Percentiles rank a stretch among this genome's conserved stretches.
Conservation (phyloP, 2,797 vertebrate genomes). For the Knipowitschia caucasica region DNA sequence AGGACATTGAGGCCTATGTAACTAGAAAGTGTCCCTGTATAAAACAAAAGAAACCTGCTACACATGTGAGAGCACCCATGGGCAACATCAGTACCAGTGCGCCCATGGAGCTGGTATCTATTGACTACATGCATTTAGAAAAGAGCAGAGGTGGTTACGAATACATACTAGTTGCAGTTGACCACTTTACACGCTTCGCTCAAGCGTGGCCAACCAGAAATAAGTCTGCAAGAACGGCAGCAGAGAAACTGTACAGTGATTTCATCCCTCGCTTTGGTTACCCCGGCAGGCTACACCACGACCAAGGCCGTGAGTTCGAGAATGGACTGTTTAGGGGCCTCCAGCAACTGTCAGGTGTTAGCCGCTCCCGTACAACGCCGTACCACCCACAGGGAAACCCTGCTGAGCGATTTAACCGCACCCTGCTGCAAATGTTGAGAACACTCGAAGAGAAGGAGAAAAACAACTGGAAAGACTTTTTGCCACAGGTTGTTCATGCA, state of each 20-base stretch:
- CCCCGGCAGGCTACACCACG: background rate
- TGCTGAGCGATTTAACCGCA: constrained; percentile 13
- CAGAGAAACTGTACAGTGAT: constrained; percentile 9
- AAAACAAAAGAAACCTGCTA: constrained; percentile 10
- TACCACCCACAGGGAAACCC: constrained; percentile 14
- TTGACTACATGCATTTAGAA: constrained; percentile 19
- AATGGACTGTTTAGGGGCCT: background rate
- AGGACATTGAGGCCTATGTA: constrained; percentile 5
- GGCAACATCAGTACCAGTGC: background rate
- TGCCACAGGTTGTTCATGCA: background rate
- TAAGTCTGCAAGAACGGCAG: constrained; percentile 12
- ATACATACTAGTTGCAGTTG: constrained; percentile 2
- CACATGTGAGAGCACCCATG: constrained; percentile 3
- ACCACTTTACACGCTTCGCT: constrained; percentile 5
- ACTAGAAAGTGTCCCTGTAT: constrained; percentile 7
- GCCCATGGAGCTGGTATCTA: constrained; percentile 7
- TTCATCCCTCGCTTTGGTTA: constrained; percentile 4
- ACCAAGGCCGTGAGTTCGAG: background rate
- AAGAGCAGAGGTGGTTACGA: background rate
- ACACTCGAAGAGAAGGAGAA: constrained; percentile 12
- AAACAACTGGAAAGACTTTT: background rate
- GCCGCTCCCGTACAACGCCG: background rate
- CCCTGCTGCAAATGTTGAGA: constrained; percentile 10
- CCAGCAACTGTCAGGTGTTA: background rate
- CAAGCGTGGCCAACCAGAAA: constrained; percentile 12